A percentile compares a stretch with the other conserved stretches of the same genome.
These are phyloP conservation scores for Archilochus colubris DNA, from an alignment of 2,113 vertebrate species.

Conservation along the genomic window DNA sequence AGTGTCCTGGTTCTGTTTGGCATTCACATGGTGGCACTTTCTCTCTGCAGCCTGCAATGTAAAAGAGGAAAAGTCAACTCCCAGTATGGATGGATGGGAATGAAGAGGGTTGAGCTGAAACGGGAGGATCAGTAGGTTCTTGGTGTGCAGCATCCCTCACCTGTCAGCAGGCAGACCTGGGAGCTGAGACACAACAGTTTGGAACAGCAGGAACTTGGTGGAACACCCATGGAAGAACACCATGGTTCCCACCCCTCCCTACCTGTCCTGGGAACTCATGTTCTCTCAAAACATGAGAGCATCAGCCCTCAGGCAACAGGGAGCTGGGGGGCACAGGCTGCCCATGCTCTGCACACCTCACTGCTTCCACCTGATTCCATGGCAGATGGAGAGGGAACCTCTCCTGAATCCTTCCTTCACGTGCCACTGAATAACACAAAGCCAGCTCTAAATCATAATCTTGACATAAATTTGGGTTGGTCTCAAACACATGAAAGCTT, in stretches of 20 bases:
- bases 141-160: background rate
- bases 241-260: background rate
- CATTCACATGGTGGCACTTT: conserved; percentile 54
- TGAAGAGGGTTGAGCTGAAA: background rate
- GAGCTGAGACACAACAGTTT: background rate
- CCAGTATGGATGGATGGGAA: background rate
- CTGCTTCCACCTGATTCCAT: background rate
- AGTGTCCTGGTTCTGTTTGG: background rate
- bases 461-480: background rate
- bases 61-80: conserved; percentile 30
- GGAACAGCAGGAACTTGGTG: background rate
- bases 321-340: background rate
- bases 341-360: background rate
- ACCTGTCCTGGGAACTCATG: background rate
- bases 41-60: conserved; percentile 43
- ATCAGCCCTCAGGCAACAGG: background rate
- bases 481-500: background rate
- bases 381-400: background rate
- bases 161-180: background rate
- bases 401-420: background rate
- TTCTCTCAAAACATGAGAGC: background rate
- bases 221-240: background rate
- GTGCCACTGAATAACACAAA: background rate
- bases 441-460: background rate
- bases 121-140: background rate